These are phyloP conservation scores for Anhinga anhinga DNA, from an alignment of 2,113 vertebrate species.

Conservation along the genomic window DNA sequence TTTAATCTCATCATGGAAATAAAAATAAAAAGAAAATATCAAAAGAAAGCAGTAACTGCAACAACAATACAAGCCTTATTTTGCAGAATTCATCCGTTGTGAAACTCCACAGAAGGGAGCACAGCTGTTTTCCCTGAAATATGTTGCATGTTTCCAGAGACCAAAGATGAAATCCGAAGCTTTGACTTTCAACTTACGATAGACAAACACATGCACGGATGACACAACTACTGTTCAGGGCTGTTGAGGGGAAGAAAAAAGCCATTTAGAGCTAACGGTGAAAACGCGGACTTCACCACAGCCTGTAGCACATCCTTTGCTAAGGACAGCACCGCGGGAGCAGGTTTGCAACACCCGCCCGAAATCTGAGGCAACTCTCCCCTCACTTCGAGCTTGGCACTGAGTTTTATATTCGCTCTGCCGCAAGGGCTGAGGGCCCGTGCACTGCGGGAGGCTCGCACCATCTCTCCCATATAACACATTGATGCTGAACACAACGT, in stretches of 20 bases:
- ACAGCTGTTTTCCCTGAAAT: conserved; percentile 53
- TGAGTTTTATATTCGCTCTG: neutral
- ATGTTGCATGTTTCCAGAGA: neutral
- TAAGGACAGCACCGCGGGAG: neutral
- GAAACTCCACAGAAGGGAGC: conserved; percentile 8
- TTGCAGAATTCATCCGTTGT: neutral
- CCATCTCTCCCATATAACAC: neutral
- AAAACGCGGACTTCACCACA: neutral
- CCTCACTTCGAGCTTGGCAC: neutral
- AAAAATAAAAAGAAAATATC: conserved; percentile 27
- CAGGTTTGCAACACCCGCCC: neutral
- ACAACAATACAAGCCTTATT: conserved; percentile 36
- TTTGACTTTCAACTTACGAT: neutral
- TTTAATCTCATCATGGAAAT: conserved; percentile 47
- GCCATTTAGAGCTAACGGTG: neutral
- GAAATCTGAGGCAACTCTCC: neutral
- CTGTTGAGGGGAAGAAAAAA: neutral
- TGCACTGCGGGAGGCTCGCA: neutral
- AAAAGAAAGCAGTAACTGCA: neutral
- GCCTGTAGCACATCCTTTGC: neutral
- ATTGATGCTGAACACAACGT: accelerated
- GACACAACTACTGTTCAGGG: conserved; percentile 36
- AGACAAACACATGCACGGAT: neutral
- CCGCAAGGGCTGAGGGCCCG: neutral
- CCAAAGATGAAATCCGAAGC: neutral